Conservation (phyloP, 2,888 invertebrate genomes). For the Gari tellinella region DNA sequence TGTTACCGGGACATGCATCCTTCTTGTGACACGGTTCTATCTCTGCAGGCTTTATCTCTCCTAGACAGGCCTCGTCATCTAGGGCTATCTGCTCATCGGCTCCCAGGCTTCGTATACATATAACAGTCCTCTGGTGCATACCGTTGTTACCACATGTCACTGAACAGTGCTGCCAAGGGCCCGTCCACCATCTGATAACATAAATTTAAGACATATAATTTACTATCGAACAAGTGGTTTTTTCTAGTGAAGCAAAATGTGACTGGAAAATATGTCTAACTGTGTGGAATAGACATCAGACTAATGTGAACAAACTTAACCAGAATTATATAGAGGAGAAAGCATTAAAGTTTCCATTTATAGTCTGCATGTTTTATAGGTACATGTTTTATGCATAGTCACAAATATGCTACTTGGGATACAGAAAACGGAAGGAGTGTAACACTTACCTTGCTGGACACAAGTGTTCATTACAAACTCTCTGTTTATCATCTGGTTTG, state of each 20-base stretch:
- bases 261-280: too few species aligned
- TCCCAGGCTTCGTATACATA: slow-evolving; percentile 84
- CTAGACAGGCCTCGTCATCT: slow-evolving; percentile 90
- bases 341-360: too few species aligned
- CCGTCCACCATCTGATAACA: slow-evolving; percentile 91
- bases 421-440: too few species aligned
- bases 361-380: too few species aligned
- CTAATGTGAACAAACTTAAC: too few species aligned
- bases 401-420: too few species aligned
- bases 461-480: slow-evolving; percentile 88
- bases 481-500: slow-evolving; percentile 86
- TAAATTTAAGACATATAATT: too few species aligned
- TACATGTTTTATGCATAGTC: too few species aligned
- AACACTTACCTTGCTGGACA: slow-evolving; percentile 90
- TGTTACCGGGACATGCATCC: slow-evolving; percentile 76
- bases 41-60: slow-evolving; percentile 88
- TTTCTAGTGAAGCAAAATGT: too few species aligned
- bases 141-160: slow-evolving; percentile 87
- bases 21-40: slow-evolving; percentile 84
- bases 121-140: slow-evolving; percentile 83
- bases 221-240: too few species aligned
- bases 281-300: too few species aligned
- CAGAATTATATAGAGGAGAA: too few species aligned
- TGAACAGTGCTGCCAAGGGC: slow-evolving; percentile 94
- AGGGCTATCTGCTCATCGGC: slow-evolving; percentile 89